Conservation (phyloP, 2,797 vertebrate genomes). For the Luscinia luscinia region DNA sequence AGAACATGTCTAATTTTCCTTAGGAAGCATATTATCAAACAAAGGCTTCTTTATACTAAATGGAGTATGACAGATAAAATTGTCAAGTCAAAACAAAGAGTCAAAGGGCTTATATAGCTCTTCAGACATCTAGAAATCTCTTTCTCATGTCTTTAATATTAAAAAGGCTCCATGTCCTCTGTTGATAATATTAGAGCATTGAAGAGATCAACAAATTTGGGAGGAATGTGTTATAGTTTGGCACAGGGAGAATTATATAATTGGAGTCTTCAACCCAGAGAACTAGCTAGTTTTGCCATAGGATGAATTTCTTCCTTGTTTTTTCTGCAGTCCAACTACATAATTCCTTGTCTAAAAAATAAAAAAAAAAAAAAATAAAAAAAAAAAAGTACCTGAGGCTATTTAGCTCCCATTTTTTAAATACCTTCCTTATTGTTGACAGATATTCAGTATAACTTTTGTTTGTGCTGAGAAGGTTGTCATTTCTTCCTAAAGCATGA, state of each 20-base stretch:
- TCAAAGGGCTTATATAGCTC: neutral
- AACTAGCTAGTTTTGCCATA: neutral
- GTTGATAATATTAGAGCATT: neutral
- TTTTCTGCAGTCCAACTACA: neutral
- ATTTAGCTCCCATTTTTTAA: neutral
- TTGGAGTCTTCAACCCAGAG: neutral
- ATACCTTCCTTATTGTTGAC: neutral
- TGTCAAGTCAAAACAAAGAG: neutral
- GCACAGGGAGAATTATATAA: neutral
- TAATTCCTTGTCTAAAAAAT: neutral
- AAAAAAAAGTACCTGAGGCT: rapidly evolving
- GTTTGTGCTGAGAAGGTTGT: neutral
- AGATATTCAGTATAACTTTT: neutral
- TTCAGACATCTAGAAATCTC: neutral
- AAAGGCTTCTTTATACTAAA: neutral
- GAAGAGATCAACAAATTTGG: neutral
- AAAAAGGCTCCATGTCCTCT: neutral
- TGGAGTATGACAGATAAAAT: neutral
- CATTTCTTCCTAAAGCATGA: neutral
- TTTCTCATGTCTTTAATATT: neutral
- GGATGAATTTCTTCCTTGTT: neutral
- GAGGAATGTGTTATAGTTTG: neutral
- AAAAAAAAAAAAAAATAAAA: rapidly evolving
- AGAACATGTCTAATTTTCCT: neutral
- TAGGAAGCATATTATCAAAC: neutral